phyloP scores from a whole-genome alignment of 1,140 invertebrate species.

The Brachionus sp. region DNA sequence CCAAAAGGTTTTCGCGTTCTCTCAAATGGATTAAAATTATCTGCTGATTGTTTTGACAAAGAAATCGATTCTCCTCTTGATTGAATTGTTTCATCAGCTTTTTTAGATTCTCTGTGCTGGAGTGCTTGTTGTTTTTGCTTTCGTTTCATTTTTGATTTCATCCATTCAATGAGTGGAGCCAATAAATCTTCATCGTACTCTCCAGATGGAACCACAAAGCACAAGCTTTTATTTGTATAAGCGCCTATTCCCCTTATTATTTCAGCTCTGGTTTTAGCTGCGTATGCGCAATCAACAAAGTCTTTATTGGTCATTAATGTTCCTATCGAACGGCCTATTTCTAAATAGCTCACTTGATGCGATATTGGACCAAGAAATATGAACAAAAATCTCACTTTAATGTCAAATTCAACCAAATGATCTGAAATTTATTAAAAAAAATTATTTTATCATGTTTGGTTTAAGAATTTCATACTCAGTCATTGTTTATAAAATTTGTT shows the following conservation, averaged over 20 bases:
- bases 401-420: constrained; percentile 37
- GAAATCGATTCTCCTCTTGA: neutral
- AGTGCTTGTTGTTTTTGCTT: neutral
- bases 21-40: constrained; percentile 65
- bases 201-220: neutral
- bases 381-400: constrained; percentile 45
- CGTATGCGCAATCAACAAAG: constrained; percentile 29
- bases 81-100: neutral
- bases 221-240: constrained; percentile 13
- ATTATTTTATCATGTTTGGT: too few species aligned
- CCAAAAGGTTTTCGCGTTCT: constrained; percentile 71
- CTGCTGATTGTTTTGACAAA: neutral
- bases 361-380: constrained; percentile 27
- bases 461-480: too few species aligned
- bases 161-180: constrained; percentile 13
- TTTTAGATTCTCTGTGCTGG: neutral
- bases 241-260: constrained; percentile 1
- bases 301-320: constrained; percentile 43
- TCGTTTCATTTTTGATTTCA: constrained; percentile 8
- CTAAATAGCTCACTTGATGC: neutral
- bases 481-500: too few species aligned
- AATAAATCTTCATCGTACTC: constrained; percentile 23
- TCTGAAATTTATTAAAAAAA: neutral
- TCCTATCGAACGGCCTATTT: constrained; percentile 33
- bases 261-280: neutral